Base-by-base conservation (phyloP, 2,797 vertebrate genomes). In the Tenualosa ilisha region DNA sequence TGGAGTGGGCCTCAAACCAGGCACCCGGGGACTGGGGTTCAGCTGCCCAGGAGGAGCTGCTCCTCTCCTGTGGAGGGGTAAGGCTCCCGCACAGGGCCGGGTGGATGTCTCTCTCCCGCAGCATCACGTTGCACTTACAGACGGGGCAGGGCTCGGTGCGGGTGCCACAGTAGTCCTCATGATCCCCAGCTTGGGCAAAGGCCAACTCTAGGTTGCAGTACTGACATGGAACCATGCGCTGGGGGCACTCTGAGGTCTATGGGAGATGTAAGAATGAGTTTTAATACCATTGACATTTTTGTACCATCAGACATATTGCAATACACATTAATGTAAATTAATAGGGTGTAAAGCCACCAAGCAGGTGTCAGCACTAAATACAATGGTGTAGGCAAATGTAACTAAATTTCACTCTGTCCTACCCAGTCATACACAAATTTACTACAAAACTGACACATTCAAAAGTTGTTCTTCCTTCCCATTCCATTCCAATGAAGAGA, bases 151-250 rank as follows among this genome's bases (percentile, higher is more conserved):
- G 95, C 92, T 99, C 98, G 0, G 98, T 99, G 84, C 98, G 95
- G 3, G 98, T 95, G 0, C 98, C 98, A 3, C 98, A 99, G 89
- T 97, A 99, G 46, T 97, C 96, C 87, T 98, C 97, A 0, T 99
- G 98, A 15, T 98, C 96, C 92, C 93, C 95, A 68, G 97, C 94
- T 89, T 97, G 97, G 90, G 91, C 93, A 90, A 96, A 96, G 46
- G 94, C 91, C 49, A 99, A 95, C 93, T 98, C 97, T 87, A 99
- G 91, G 87, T 97, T 97, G 61, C 98, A 99, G 92, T 96, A 98
- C 89, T 95, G 97, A 90, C 98, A 99, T 0, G 95, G 90, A 5
- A 95, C 94, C 63, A 97, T 93, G 0, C 98, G 96, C 91, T 98
- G 94, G 43, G 96, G 92, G 88, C 98, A 99, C 22, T 96, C 96